These are phyloP conservation scores for Spea multiplicata DNA, from an alignment of 2,113 vertebrate genomes.

Conservation along the genomic window DNA sequence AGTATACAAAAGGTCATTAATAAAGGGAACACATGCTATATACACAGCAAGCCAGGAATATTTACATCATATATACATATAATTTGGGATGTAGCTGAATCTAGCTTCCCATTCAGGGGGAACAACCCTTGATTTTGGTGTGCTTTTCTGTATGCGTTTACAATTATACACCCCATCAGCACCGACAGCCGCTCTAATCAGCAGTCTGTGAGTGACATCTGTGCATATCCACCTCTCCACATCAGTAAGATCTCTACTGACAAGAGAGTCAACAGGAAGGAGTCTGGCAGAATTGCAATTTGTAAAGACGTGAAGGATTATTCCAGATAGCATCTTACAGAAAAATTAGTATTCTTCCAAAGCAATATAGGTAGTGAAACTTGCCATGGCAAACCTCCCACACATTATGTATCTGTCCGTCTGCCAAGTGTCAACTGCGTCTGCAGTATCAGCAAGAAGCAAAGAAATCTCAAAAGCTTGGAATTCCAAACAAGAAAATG, in stretches of 20 bases:
- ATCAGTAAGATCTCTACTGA: slow-evolving; percentile 4
- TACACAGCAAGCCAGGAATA: too few species aligned
- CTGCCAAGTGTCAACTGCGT: neutral
- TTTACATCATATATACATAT: too few species aligned
- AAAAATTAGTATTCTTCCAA: neutral
- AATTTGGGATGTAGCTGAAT: too few species aligned
- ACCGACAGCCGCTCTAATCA: slow-evolving; percentile 10
- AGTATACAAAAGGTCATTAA: too few species aligned
- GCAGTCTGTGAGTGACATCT: slow-evolving; percentile 52
- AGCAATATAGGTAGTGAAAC: neutral
- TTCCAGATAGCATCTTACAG: neutral
- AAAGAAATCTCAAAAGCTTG: too few species aligned
- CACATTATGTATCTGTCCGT: neutral
- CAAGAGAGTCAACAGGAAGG: neutral
- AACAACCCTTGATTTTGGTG: too few species aligned
- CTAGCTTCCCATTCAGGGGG: too few species aligned
- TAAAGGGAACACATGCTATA: too few species aligned
- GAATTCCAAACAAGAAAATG: too few species aligned
- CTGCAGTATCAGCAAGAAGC: slow-evolving; percentile 28
- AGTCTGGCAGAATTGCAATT: slow-evolving; percentile 16
- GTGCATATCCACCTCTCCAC: slow-evolving; percentile 16
- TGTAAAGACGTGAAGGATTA: neutral
- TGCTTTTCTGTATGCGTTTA: slow-evolving; percentile 1
- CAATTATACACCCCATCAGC: neutral
- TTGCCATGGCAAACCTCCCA: neutral